These are phyloP conservation scores for Cryptomyrus ogoouensis DNA, from an alignment of 2,113 vertebrate genomes.

Conservation along the genomic window DNA sequence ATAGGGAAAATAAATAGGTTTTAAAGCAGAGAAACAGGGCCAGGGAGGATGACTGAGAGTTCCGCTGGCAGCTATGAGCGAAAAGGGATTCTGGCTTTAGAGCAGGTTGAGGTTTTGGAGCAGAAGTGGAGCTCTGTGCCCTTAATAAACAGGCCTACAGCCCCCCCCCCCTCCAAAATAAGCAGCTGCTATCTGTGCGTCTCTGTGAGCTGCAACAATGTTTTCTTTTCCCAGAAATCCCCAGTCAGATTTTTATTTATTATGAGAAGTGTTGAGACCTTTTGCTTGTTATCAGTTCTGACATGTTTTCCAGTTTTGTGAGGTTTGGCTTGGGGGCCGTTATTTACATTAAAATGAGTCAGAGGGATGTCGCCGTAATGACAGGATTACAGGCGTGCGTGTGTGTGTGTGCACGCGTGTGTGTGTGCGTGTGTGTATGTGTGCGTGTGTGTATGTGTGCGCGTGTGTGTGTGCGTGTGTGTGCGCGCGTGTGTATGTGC, in stretches of 20 bases:
- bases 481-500: not conserved
- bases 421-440: not conserved
- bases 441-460: not conserved
- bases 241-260: not conserved
- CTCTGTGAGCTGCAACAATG: not conserved
- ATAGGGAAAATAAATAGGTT: not conserved
- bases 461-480: not conserved
- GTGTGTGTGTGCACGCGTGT: not conserved
- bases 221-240: not conserved
- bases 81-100: not conserved
- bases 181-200: not conserved
- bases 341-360: constrained; percentile 34
- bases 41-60: not conserved
- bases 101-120: not conserved
- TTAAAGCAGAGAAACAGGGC: not conserved
- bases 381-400: not conserved
- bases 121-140: not conserved
- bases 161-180: not conserved
- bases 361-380: not conserved
- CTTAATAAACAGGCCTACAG: not conserved
- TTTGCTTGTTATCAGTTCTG: not conserved
- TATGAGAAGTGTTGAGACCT: not conserved
- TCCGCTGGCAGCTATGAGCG: not conserved
- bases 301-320: constrained; percentile 6
- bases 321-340: constrained; percentile 23